A percentile compares a stretch with the other conserved stretches of the same genome.
Conservation (phyloP, 2,113 vertebrate species). For the Mustela nigripes region DNA sequence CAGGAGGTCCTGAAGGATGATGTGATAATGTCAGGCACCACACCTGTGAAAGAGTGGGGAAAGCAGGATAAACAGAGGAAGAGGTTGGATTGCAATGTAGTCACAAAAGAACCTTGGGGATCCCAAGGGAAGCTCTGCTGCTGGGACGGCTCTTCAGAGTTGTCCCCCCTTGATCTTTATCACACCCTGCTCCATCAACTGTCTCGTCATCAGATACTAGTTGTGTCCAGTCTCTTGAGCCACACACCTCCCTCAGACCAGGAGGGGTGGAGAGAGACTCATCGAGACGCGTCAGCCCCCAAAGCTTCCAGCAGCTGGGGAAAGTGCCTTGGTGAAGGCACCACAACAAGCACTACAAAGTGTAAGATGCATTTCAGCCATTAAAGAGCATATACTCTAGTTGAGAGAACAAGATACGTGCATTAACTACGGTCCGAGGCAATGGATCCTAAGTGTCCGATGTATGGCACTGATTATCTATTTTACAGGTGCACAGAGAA, state of each 20-base stretch:
- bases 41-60: not conserved
- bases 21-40: not conserved
- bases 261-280: not conserved
- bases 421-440: not conserved
- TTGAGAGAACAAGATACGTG: not conserved
- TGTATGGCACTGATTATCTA: not conserved
- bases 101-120: not conserved
- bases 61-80: not conserved
- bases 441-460: not conserved
- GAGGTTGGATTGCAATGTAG: rapidly evolving
- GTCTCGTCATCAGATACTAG: not conserved
- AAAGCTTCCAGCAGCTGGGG: not conserved
- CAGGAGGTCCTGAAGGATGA: not conserved
- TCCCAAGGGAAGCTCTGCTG: not conserved
- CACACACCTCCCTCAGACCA: not conserved
- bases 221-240: not conserved
- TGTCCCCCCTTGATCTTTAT: not conserved
- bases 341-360: not conserved
- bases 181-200: not conserved
- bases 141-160: not conserved
- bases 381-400: not conserved
- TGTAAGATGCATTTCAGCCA: too few species aligned
- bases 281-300: not conserved
- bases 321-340: rapidly evolving
- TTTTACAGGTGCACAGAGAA: not conserved